A percentile compares a stretch with the other conserved stretches of the same genome.
Evolutionary conservation across 2,113 vertebrate species (phyloP).

Genomic region (Sisor rabdophorus): DNA sequence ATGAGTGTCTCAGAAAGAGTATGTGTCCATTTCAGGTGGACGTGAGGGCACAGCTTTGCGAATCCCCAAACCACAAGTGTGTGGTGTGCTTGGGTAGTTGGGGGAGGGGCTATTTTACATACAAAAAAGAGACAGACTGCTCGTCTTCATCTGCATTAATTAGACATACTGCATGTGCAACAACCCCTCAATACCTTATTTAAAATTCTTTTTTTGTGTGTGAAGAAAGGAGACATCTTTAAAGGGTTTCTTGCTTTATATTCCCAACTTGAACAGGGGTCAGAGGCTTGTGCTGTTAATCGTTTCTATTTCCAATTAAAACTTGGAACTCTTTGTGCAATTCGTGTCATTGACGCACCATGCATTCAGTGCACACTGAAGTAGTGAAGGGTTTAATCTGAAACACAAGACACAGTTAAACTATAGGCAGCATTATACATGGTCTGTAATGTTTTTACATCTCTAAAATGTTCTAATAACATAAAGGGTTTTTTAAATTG

Average conservation of each 20-base stretch:
- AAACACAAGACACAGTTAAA: background rate
- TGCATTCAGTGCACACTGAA: background rate
- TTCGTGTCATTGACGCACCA: background rate
- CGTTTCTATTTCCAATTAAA: background rate
- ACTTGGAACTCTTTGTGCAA: background rate
- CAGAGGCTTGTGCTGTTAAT: background rate
- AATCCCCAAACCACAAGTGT: background rate
- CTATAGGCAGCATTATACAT: background rate
- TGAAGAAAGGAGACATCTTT: background rate
- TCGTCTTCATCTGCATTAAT: background rate
- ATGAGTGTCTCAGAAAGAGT: background rate
- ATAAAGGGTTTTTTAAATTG: too few relatives aligned
- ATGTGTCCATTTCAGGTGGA: background rate
- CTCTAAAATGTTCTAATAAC: background rate
- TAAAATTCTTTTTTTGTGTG: background rate
- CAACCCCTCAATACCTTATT: background rate
- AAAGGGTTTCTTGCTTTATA: background rate
- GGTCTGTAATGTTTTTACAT: background rate
- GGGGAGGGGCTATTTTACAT: background rate
- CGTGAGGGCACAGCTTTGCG: background rate
- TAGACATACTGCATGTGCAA: background rate
- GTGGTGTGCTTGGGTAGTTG: background rate
- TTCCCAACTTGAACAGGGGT: background rate
- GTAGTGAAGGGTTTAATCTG: background rate
- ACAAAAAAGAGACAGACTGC: background rate